A percentile compares a stretch with the other conserved stretches of the same genome.
Conservation (phyloP, 2,113 vertebrate genomes). For the Microtus richardsoni region DNA sequence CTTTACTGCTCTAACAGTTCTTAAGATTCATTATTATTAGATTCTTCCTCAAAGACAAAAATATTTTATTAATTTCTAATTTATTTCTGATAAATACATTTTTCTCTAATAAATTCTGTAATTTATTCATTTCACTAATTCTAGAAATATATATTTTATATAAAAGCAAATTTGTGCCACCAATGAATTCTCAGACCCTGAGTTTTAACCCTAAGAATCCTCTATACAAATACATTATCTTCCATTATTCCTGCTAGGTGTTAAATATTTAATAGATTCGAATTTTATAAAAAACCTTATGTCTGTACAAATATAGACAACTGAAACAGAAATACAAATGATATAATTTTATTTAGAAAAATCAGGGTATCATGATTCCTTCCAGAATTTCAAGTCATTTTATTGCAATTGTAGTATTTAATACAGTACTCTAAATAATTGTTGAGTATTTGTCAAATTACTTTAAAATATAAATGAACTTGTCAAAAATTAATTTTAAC, state of each 20-base stretch:
- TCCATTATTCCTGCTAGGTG: background rate
- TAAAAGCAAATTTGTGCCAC: conserved; percentile 23
- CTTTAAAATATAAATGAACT: background rate
- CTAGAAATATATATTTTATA: conserved; percentile 35
- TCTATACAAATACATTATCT: background rate
- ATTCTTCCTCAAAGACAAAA: conserved; percentile 35
- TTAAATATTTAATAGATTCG: conserved; percentile 38
- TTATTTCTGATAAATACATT: background rate
- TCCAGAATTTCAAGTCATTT: conserved; percentile 46
- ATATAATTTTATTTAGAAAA: background rate
- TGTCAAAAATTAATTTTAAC: conserved; percentile 28
- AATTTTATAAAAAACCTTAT: conserved; percentile 39
- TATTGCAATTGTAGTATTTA: background rate
- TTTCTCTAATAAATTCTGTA: background rate
- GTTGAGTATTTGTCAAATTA: conserved; percentile 9
- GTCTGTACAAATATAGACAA: background rate
- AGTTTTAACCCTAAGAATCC: conserved; percentile 31
- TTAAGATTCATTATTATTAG: conserved; percentile 9
- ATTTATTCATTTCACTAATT: background rate
- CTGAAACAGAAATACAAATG: conserved; percentile 32
- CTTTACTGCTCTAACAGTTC: background rate
- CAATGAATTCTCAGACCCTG: conserved; percentile 3
- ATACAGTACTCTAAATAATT: background rate
- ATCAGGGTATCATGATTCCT: conserved; percentile 40
- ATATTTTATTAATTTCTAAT: conserved; percentile 20